A percentile compares a stretch with the other conserved stretches of the same genome.
These are phyloP conservation scores for Anorthoa munda DNA, from an alignment of 2,888 invertebrate species.

Conservation along the genomic window DNA sequence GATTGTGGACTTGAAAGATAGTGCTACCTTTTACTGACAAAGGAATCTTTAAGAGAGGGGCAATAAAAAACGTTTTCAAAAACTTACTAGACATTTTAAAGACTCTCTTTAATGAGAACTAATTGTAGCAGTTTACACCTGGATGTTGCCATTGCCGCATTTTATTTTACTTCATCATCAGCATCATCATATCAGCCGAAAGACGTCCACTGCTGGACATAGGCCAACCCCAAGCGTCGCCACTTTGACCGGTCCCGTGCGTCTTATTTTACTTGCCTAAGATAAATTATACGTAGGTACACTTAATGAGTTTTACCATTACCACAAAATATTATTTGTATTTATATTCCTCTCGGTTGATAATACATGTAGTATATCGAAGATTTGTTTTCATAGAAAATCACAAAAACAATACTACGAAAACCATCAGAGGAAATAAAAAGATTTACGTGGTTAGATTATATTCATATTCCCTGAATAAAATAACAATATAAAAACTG, in stretches of 20 bases:
- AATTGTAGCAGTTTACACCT: constrained; percentile 2
- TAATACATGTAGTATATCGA: neutral
- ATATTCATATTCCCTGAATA: constrained; percentile 43
- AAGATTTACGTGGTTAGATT: constrained; percentile 14
- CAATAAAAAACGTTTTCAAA: constrained; percentile 22
- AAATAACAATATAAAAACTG: constrained; percentile 45
- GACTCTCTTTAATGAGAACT: constrained; percentile 16
- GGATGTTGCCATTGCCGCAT: neutral
- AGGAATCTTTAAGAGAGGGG: constrained; percentile 12
- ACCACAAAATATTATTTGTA: neutral
- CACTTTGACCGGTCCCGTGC: no score
- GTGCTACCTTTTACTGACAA: constrained; percentile 4
- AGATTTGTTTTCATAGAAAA: neutral
- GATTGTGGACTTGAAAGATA: constrained; percentile 27
- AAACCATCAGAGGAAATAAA: constrained; percentile 19
- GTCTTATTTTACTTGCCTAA: no score
- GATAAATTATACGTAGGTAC: neutral
- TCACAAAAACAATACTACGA: constrained; percentile 12
- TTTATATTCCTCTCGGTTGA: neutral
- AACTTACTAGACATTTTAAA: constrained; percentile 13
- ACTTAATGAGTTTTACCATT: neutral
- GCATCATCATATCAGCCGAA: no score
- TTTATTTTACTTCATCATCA: neutral
- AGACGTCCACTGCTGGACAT: no score
- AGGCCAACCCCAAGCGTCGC: no score